phyloP scores from a whole-genome alignment of 2,888 invertebrate species.

The Agrypnus murinus region DNA sequence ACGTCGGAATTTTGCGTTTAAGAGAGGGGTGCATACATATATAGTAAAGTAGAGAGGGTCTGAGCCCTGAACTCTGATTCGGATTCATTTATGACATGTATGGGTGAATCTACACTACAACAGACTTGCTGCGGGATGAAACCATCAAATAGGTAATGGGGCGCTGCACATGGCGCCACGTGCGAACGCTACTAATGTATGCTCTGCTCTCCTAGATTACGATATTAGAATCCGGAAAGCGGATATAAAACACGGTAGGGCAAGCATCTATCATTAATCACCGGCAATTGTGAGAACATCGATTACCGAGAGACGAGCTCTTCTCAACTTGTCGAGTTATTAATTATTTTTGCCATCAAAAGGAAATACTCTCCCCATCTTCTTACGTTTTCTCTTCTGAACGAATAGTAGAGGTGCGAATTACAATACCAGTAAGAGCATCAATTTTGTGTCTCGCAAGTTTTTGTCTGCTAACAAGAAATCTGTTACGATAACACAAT shows the following conservation, averaged over 20 bases:
- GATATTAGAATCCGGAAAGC: conserved; percentile 45
- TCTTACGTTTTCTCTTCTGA: conserved; percentile 60
- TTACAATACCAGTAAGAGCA: conserved; percentile 62
- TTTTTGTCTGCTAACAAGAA: conserved; percentile 55
- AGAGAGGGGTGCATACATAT: conserved; percentile 38
- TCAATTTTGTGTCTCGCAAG: conserved; percentile 63
- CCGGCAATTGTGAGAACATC: conserved; percentile 67
- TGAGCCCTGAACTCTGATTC: no score
- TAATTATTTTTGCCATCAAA: conserved; percentile 69
- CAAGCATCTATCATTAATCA: conserved; percentile 66
- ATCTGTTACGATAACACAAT: conserved; percentile 45
- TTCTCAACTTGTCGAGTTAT: conserved; percentile 64
- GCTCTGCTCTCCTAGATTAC: conserved; percentile 49
- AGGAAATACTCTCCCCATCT: conserved; percentile 60
- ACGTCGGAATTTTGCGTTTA: conserved; percentile 24
- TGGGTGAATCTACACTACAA: conserved; percentile 13
- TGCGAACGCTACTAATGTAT: conserved; percentile 48
- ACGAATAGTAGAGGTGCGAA: conserved; percentile 66
- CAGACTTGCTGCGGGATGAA: conserved; percentile 36
- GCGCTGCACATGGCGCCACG: conserved; percentile 48
- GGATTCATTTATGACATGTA: conserved; percentile 24
- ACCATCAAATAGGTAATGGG: conserved; percentile 49
- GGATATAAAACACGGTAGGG: conserved; percentile 56
- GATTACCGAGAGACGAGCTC: conserved; percentile 64
- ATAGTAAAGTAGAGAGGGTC: no score